Percentiles rank a stretch among this genome's conserved stretches.
These are phyloP conservation scores for Microdon myrmicae DNA, from an alignment of 2,888 invertebrate species.

Conservation along the genomic window DNA sequence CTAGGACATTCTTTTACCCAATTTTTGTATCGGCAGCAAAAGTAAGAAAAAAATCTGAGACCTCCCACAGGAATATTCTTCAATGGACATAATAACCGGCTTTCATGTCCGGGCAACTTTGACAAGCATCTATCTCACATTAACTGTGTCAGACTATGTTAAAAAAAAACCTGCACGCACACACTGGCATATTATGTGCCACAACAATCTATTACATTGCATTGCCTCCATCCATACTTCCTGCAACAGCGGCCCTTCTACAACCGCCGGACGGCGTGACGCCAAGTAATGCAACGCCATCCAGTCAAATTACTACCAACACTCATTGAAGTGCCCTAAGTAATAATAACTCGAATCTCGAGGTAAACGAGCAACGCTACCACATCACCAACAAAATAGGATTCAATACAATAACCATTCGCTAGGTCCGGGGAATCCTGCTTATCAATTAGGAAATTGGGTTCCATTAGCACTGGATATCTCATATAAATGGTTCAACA, in stretches of 20 bases:
- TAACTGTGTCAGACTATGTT: too few species aligned
- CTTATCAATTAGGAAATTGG: constrained; percentile 60
- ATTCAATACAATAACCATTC: constrained; percentile 49
- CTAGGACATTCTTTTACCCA: too few species aligned
- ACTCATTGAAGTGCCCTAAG: constrained; percentile 50
- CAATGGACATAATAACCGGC: too few species aligned
- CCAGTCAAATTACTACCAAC: constrained; percentile 43
- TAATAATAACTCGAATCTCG: constrained; percentile 57
- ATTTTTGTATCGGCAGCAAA: too few species aligned
- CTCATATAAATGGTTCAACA: constrained; percentile 57
- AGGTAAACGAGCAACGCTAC: constrained; percentile 61
- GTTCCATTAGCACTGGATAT: constrained; percentile 54
- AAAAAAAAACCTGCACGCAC: too few species aligned
- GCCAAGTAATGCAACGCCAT: constrained; percentile 40
- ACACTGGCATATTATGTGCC: constrained; percentile 67
- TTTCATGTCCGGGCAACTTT: too few species aligned
- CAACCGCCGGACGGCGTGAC: constrained; percentile 56
- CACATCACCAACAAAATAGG: constrained; percentile 54
- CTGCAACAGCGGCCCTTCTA: constrained; percentile 56
- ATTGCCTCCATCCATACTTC: constrained; percentile 60
- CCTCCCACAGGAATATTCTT: too few species aligned
- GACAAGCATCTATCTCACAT: too few species aligned
- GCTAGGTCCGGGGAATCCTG: constrained; percentile 53
- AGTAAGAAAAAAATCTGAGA: too few species aligned
- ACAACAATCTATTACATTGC: constrained; percentile 60